Conservation (phyloP, 2,113 vertebrate species). For the Marmota monax region DNA sequence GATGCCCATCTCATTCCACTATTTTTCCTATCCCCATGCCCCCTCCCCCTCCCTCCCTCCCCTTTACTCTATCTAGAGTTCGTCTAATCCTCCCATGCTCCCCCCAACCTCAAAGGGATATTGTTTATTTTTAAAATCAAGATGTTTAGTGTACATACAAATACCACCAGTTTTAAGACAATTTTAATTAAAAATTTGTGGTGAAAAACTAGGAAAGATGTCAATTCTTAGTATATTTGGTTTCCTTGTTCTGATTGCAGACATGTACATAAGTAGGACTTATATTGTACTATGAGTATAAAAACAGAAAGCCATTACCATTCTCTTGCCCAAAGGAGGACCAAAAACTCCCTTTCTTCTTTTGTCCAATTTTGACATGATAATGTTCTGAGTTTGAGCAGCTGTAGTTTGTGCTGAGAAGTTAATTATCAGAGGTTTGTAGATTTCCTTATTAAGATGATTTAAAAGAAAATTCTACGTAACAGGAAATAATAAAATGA, state of each 20-base stretch:
- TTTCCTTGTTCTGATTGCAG: slow-evolving; percentile 30
- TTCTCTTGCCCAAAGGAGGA: slow-evolving; percentile 93
- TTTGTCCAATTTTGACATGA: slow-evolving; percentile 96
- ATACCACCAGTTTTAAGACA: not conserved
- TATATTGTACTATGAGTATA: fast-evolving
- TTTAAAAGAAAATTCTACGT: slow-evolving; percentile 94
- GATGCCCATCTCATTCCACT: too few relatives aligned
- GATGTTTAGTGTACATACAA: not conserved
- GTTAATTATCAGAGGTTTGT: slow-evolving; percentile 94
- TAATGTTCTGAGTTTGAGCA: slow-evolving; percentile 94
- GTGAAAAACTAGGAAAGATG: not conserved
- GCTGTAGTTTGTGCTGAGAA: slow-evolving; percentile 97
- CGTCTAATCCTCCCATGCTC: too few relatives aligned
- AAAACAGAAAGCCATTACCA: slow-evolving; percentile 85
- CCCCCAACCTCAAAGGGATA: not conserved
- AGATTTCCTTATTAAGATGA: slow-evolving; percentile 91
- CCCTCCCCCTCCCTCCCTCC: too few relatives aligned
- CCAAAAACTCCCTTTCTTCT: slow-evolving; percentile 94
- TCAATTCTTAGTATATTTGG: not conserved
- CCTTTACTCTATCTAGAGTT: too few relatives aligned
- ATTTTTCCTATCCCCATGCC: too few relatives aligned
- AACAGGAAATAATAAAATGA: slow-evolving; percentile 62
- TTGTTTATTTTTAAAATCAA: not conserved
- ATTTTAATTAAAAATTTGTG: not conserved
- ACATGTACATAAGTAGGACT: fast-evolving